Base-by-base conservation (phyloP, 2,888 invertebrate genomes). In the Allygus modestus region DNA sequence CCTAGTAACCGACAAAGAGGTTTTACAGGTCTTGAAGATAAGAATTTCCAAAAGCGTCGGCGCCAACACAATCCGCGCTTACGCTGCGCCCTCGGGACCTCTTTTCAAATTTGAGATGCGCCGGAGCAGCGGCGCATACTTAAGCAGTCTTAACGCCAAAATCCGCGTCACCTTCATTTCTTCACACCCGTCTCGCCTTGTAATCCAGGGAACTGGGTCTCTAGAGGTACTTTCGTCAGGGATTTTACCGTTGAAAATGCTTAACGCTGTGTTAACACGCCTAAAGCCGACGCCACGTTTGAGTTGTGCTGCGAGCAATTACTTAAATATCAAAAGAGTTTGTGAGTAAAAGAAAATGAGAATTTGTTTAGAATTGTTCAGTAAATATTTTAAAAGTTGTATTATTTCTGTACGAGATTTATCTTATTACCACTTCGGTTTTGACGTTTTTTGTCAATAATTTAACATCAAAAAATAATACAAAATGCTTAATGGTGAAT, bases 111-210 rank as follows among this genome's bases (percentile, higher is more conserved):
- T 65, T 73, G 73, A 73, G 46, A 43, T 17, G 43, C 77, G 46
- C 28, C 41, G 43, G 51, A n/a, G 43, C 77, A 28, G 43, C 46
- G 41, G 77, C 28, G 77, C 77, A 77, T 77, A 77, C 28, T 65
- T 77, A 77, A 77, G 43, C 77, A 46, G 77, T 28, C 51, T 77
- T 77, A 77, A 77, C 77, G 37, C 77, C 77, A 1, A 77, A 77
- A 77, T 77, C 77, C 77, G 46, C 77, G 77, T 77, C 77, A 28
- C 46, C 1, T 46, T 43, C 46, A 46, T 77, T 43, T 46, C 77
- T 46, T 77, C 46, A 77, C 77, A 77, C 77, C 46, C 46, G 28
- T 77, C 77, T 77, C 23, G 51, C 26, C 28, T 1, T 20, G 77
- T 51, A 77, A 77, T 43, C 77, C 77, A 4, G 41, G 17, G 77